A percentile compares a stretch with the other conserved stretches of the same genome.
Conservation (phyloP, 2,113 vertebrate species). For the Spizaetus ornatus region DNA sequence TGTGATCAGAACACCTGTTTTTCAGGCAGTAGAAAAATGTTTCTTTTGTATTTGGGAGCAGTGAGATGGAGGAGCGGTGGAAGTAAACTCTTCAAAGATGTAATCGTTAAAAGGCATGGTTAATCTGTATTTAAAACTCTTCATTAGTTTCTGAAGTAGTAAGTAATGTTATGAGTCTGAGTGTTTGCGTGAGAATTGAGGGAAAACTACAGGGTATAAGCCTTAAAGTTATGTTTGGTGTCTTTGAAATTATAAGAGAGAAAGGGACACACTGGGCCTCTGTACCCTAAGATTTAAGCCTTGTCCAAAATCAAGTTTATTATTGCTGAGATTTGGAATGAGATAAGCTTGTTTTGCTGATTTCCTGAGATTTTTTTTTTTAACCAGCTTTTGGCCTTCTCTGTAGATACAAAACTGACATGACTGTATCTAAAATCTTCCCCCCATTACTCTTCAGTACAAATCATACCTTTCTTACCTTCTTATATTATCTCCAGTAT, state of each 20-base stretch:
- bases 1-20: neutral
- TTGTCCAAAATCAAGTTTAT: neutral
- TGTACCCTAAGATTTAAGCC: neutral
- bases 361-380: neutral
- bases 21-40: neutral
- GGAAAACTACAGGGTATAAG: neutral
- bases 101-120: neutral
- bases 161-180: neutral
- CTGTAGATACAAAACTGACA: neutral
- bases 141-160: neutral
- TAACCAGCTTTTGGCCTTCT: neutral
- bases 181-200: neutral
- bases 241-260: rapidly evolving
- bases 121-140: neutral
- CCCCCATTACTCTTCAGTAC: rapidly evolving
- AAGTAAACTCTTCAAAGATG: neutral
- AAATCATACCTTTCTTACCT: neutral
- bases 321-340: neutral
- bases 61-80: neutral
- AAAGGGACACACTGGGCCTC: neutral
- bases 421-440: neutral
- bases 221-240: neutral
- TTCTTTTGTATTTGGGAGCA: neutral
- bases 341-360: neutral
- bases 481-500: neutral